Base-by-base conservation (phyloP, 2,888 invertebrate species). In the Epinotia ramella region DNA sequence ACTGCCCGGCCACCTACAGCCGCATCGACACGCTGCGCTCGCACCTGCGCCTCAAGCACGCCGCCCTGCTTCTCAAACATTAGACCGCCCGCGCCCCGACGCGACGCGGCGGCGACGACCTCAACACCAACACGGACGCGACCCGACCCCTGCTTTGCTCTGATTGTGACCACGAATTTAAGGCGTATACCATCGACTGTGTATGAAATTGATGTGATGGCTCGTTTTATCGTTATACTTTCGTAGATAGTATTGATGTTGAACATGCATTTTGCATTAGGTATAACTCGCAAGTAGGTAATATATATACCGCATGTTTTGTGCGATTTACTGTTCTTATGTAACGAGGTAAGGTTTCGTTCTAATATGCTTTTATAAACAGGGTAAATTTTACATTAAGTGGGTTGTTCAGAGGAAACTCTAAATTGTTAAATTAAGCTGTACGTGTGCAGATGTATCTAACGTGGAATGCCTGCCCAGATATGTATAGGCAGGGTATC, bases 1-100 rank as follows among this genome's bases (percentile, higher is more conserved):
- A 97, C 92, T 98, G 98, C 94, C 97, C 97, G 80, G 97, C 97
- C 84, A 97, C 97, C 78, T 98, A 98, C 95, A 97, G 97, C 94
- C 96, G 98, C 90, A 97, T 97, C 90, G 98, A 98, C 94, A 97
- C 98, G 69, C 95, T 98, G 87, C 96, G 97, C 87, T 96, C 96
- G 72, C 98, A 98, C 89, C 95, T 97, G 91, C 96, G 97, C 81
- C 95, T 96, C 87, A 97, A 97, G 89, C 97, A 97, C 90, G 94
- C 95, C 82, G 91, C 91, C 80, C 87, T 93, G 77, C 88, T 94
- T 81, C 91, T 92, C 89, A 94, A 94, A 80, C 94, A 94, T 84
- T 94, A 88, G 84, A 80, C 84, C 2, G 5, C 13, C 20, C 49
- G n/a, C n/a, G n/a, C n/a, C n/a, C n/a, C n/a, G n/a, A n/a, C n/a